Base-by-base conservation (phyloP, 2,113 vertebrate species). In the Phyllopteryx taeniolatus region DNA sequence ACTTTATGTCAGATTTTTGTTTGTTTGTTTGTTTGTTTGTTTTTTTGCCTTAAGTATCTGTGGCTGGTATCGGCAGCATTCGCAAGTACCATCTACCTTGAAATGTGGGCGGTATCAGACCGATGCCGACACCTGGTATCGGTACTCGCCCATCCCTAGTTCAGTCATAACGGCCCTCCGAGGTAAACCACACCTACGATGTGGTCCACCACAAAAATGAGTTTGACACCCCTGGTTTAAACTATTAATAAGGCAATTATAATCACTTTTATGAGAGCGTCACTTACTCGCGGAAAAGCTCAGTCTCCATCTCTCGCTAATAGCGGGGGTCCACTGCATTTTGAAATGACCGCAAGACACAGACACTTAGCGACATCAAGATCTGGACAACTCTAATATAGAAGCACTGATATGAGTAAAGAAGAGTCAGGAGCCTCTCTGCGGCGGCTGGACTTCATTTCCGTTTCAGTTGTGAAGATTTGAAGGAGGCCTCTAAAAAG, bases 401-500 rank as follows among this genome's bases (percentile, higher is more conserved):
- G 22, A 65, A 65, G 42, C 42, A 46, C 42, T 46, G 63, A 66
- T 13, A 20, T 44, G 44, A 31, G 22, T 51, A 27, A 4, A 11
- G 39, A 44, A 44, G 19, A 4, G 22, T 9, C 46, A 31, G 22
- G 66, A 66, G 74, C 75, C 1, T 61, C 31, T 72, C 66, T 71
- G 72, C 62, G 46, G 61, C 75, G 63, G 72, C 72, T 79, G 57
- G 69, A 80, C 66, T 79, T 90, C 42, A 79, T 75, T 68, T 74
- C 71, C 68, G 74, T 81, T 78, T 75, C 59, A 66, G 74, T 79
- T 71, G 77, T 49, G 70, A 78, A 62, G 71, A 64, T 76, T 75
- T 79, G 72, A 70, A 71, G 57, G 85, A 83, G 2, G 92, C 89
- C 88, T 99, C 96, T 79, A 99, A 92, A 92, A 99, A 99, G 91